Evolutionary conservation across 2,113 vertebrate genomes (phyloP).

Genomic region (Melanotaenia duboulayi): DNA sequence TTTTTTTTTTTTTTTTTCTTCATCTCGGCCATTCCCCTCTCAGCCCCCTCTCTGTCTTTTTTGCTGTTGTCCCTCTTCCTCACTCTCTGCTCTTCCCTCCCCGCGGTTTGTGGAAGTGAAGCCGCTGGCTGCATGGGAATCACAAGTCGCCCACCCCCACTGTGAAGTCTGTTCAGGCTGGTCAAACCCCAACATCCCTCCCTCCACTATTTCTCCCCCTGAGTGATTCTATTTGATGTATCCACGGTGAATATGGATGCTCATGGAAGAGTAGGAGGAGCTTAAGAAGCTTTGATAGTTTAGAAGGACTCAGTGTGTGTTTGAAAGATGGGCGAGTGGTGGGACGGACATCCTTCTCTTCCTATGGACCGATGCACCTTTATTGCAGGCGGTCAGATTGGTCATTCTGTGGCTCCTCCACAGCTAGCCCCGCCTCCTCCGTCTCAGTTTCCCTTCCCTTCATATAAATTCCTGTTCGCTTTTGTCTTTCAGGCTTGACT

Average conservation of each 20-base stretch:
- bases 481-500: conserved; percentile 85
- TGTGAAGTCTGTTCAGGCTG: conserved; percentile 71
- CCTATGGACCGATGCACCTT: conserved; percentile 70
- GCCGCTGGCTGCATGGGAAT: conserved; percentile 77
- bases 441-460: conserved; percentile 68
- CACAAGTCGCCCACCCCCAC: conserved; percentile 71
- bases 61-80: conserved; percentile 71
- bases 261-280: conserved; percentile 63
- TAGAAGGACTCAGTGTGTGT: conserved; percentile 67
- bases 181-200: conserved; percentile 46
- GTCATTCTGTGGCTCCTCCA: conserved; percentile 64
- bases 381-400: conserved; percentile 67
- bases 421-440: conserved; percentile 63
- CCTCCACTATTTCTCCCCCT: conserved; percentile 64
- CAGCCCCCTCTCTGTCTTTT: conserved; percentile 67
- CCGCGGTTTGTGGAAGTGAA: conserved; percentile 69
- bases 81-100: conserved; percentile 61
- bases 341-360: conserved; percentile 75
- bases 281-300: conserved; percentile 73
- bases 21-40: conserved; percentile 63
- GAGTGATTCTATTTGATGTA: conserved; percentile 78
- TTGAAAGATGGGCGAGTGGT: conserved; percentile 68
- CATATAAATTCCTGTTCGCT: conserved; percentile 79
- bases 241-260: conserved; percentile 64
- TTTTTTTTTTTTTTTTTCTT: conserved; percentile 32